Conservation (phyloP, 2,797 vertebrate species). For the Sphaeramia orbicularis region DNA sequence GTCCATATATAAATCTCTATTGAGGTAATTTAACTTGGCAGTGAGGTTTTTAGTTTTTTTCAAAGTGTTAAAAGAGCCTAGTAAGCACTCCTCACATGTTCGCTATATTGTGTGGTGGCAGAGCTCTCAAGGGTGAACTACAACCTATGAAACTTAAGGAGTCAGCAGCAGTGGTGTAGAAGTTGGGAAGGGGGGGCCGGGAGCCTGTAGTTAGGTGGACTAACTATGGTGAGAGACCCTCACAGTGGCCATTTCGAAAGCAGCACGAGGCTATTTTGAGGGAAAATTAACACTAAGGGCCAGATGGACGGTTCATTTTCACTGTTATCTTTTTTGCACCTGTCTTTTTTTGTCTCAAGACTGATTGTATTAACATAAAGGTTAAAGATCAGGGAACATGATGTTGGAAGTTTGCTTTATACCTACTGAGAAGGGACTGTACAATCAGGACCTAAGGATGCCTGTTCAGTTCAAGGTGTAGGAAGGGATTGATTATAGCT, state of each 20-base stretch:
- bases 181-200: conserved; percentile 56
- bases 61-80: conserved; percentile 65
- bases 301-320: conserved; percentile 70
- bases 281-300: conserved; percentile 72
- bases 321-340: conserved; percentile 47
- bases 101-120: conserved; percentile 74
- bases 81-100: conserved; percentile 77
- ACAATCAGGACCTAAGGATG: conserved; percentile 30
- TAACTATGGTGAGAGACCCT: conserved; percentile 82
- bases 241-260: conserved; percentile 73
- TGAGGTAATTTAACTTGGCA: conserved; percentile 72
- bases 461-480: conserved; percentile 35
- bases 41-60: conserved; percentile 54
- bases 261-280: conserved; percentile 53
- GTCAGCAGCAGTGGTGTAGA: conserved; percentile 77
- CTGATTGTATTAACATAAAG: conserved; percentile 58
- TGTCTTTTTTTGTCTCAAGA: conserved; percentile 46
- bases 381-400: conserved; percentile 62
- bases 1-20: conserved; percentile 73
- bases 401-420: conserved; percentile 54
- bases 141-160: conserved; percentile 75
- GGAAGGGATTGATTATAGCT: conserved; percentile 51
- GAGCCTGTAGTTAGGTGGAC: conserved; percentile 69
- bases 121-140: conserved; percentile 81
- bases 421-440: conserved; percentile 40